Conservation (phyloP, 2,888 invertebrate species). For the Parapristionchus giblindavisi region DNA sequence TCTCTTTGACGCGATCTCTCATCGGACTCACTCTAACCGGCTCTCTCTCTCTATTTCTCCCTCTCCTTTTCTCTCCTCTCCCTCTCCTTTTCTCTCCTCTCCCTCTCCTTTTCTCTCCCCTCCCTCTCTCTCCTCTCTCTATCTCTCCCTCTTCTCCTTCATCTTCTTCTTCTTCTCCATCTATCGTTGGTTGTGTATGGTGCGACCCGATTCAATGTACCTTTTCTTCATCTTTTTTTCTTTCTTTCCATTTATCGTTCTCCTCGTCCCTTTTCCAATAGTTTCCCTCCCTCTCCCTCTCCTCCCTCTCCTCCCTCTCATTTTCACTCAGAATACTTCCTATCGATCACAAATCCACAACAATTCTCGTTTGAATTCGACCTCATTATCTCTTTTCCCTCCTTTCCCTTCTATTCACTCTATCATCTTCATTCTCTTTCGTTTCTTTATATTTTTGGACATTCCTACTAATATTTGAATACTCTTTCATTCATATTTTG, state of each 20-base stretch:
- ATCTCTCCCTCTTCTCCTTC: conserved; percentile 6
- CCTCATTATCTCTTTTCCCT: too few species aligned
- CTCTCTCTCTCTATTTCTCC: conserved; percentile 5
- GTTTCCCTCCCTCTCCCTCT: neutral
- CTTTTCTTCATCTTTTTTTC: conserved; percentile 20
- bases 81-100: conserved; percentile 42
- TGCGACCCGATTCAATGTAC: conserved; percentile 19
- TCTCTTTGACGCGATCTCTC: neutral
- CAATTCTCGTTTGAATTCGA: too few species aligned
- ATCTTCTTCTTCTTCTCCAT: conserved; percentile 16
- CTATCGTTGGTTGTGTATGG: conserved; percentile 38
- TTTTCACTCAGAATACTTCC: neutral
- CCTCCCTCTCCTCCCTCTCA: neutral
- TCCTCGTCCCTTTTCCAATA: conserved; percentile 16
- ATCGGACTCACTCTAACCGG: neutral
- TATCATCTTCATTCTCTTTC: too few species aligned
- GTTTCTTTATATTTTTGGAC: too few species aligned
- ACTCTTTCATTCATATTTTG: too few species aligned
- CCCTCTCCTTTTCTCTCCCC: conserved; percentile 50
- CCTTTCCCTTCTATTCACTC: too few species aligned
- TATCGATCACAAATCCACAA: too few species aligned
- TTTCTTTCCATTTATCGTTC: conserved; percentile 19
- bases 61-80: conserved; percentile 44
- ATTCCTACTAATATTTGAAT: too few species aligned
- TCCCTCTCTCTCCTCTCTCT: conserved; percentile 40